These are phyloP conservation scores for Gymnarchus niloticus DNA, from an alignment of 2,113 vertebrate species.

Conservation along the genomic window DNA sequence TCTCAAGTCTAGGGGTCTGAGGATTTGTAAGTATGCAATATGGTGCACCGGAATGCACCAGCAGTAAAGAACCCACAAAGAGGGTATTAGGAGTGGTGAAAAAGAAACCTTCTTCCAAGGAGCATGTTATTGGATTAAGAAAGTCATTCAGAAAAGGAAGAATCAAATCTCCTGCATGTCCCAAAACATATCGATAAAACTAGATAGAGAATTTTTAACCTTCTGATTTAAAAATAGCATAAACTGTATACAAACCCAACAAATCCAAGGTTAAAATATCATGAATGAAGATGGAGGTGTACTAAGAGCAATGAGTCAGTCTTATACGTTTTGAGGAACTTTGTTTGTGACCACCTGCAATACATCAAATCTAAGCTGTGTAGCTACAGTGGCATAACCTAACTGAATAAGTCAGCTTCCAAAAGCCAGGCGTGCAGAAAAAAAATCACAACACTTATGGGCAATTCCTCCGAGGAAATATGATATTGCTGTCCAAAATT, in stretches of 20 bases:
- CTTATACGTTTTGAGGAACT: background rate
- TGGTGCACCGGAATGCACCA: background rate
- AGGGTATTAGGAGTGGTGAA: background rate
- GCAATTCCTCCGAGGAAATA: conserved; percentile 4
- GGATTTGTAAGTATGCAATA: background rate
- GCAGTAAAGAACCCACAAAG: background rate
- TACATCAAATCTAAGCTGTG: background rate
- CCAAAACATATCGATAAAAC: background rate
- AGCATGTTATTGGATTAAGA: conserved; percentile 17
- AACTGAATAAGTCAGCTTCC: conserved; percentile 27
- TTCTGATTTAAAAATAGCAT: background rate
- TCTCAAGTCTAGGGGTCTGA: background rate
- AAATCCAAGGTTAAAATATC: background rate
- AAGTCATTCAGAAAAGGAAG: background rate
- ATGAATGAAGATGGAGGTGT: background rate
- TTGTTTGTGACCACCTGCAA: background rate
- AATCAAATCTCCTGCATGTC: background rate
- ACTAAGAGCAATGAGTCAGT: background rate
- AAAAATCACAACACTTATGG: background rate
- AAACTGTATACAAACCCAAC: background rate
- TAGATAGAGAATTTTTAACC: background rate
- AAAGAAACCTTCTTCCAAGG: background rate
- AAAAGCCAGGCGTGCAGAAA: background rate
- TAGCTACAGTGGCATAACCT: conserved; percentile 23
- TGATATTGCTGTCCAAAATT: conserved; percentile 17